phyloP scores from a whole-genome alignment of 2,888 invertebrate genomes.

The Oscheius sp. region DNA sequence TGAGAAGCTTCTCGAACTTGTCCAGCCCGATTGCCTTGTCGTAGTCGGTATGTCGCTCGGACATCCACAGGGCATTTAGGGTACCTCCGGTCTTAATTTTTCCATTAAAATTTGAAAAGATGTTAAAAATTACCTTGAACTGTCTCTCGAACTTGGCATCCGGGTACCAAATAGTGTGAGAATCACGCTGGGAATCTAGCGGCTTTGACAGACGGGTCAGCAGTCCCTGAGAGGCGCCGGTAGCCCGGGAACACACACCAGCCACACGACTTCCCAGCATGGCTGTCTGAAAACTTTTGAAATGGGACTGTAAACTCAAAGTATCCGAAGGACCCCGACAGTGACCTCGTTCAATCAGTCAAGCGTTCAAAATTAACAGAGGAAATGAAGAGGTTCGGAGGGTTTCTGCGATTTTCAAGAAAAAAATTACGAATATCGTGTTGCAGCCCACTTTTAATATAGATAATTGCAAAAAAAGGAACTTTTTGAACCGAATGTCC shows the following conservation, averaged over 20 bases:
- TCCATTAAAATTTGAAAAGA: no score
- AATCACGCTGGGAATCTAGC: slow-evolving; percentile 52
- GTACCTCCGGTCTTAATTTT: slow-evolving; percentile 59
- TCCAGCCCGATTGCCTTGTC: slow-evolving; percentile 61
- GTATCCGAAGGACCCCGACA: no score
- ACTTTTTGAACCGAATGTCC: no score
- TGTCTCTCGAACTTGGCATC: slow-evolving; percentile 71
- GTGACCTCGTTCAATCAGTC: no score
- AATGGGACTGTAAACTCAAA: not conserved
- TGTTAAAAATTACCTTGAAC: slow-evolving; percentile 61
- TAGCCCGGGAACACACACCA: slow-evolving; percentile 32
- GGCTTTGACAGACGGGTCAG: slow-evolving; percentile 35
- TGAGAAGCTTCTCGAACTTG: slow-evolving; percentile 61
- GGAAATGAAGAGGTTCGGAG: no score
- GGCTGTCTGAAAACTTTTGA: no score
- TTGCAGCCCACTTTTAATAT: no score
- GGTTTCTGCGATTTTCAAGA: no score
- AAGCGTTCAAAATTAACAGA: no score
- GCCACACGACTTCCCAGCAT: slow-evolving; percentile 38
- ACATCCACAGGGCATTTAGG: slow-evolving; percentile 60
- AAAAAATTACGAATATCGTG: no score
- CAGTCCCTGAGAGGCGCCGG: slow-evolving; percentile 27
- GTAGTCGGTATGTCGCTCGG: slow-evolving; percentile 54
- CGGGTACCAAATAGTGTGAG: slow-evolving; percentile 72
- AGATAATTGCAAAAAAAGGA: no score